Conservation (phyloP, 2,888 invertebrate genomes). For the Synanthedon myopaeformis region DNA sequence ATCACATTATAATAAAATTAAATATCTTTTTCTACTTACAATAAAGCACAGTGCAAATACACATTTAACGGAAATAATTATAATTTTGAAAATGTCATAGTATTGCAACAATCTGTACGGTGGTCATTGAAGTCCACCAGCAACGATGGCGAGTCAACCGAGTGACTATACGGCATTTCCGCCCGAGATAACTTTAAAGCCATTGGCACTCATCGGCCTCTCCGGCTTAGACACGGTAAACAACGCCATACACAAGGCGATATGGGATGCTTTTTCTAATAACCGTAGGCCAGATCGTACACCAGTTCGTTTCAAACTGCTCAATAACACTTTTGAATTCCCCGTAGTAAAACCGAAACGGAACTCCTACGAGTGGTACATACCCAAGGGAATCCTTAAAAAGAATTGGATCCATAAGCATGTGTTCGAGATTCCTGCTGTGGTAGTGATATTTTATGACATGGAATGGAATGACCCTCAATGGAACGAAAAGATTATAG, state of each 20-base stretch:
- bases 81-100: too few species aligned
- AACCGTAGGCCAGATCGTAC: conserved; percentile 85
- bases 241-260: conserved; percentile 88
- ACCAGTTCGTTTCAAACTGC: conserved; percentile 84
- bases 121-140: background rate
- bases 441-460: conserved; percentile 95
- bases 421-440: conserved; percentile 88
- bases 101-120: background rate
- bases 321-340: conserved; percentile 87
- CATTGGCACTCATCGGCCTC: conserved; percentile 88
- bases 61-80: too few species aligned
- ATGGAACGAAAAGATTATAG: conserved; percentile 95
- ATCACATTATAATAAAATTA: too few species aligned
- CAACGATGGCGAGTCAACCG: conserved; percentile 64
- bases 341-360: conserved; percentile 88
- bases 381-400: conserved; percentile 93
- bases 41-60: too few species aligned
- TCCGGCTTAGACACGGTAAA: conserved; percentile 88
- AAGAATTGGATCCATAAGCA: conserved; percentile 96
- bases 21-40: too few species aligned
- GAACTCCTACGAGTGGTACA: conserved; percentile 94
- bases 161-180: conserved; percentile 80
- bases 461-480: conserved; percentile 96
- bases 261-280: conserved; percentile 93
- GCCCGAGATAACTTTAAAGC: conserved; percentile 83